Evolutionary conservation across 2,888 invertebrate genomes (phyloP), one percentile per base, ranked within the genome.

Genomic region (Sussaba pulchella): DNA sequence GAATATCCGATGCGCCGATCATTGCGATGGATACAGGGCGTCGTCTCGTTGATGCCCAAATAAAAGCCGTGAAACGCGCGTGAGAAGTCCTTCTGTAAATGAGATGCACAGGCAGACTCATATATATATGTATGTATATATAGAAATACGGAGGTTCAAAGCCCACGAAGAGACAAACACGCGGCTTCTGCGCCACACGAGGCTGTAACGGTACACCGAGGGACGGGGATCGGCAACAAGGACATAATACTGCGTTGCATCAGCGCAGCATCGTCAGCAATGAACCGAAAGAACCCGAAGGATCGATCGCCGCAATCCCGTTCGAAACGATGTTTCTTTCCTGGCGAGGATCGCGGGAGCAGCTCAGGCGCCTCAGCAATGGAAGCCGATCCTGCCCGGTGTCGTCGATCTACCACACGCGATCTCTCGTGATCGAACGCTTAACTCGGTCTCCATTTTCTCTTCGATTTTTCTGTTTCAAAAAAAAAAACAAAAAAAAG

Each of bases 371-470:
- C 71, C 74, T 8, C n/a, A 67, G 43, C 69, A 39, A 69, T 43
- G n/a, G 41, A 54, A 39, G 75, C 57, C 26, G 64, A 70, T 50
- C 64, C 77, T 81, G 69, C 59, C 77, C 75, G 82, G 84, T 84
- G 84, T 85, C 84, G 82, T 82, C 83, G 82, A 82, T 84, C 82
- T 84, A 71, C 59, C 66, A 70, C 81, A 82, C 79, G 75, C 81
- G 78, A 82, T 82, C 81, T 82, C 24, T 71, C 70, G 79, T 75
- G 81, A 79, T 79, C 71, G 67, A 74, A 75, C 78, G 71, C 69
- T 85, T 82, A 81, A 77, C 79, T 84, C 81, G 47, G 41, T 78
- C 74, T 66, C 61, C 41, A 41, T 59, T 61, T 47, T 36, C 12
- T 12, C 41, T 41, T 26, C 43, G 3, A 43, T 43, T 26, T 39